phyloP scores from a whole-genome alignment of 2,888 invertebrate genomes.

The Dasysyrphus albostriatus region DNA sequence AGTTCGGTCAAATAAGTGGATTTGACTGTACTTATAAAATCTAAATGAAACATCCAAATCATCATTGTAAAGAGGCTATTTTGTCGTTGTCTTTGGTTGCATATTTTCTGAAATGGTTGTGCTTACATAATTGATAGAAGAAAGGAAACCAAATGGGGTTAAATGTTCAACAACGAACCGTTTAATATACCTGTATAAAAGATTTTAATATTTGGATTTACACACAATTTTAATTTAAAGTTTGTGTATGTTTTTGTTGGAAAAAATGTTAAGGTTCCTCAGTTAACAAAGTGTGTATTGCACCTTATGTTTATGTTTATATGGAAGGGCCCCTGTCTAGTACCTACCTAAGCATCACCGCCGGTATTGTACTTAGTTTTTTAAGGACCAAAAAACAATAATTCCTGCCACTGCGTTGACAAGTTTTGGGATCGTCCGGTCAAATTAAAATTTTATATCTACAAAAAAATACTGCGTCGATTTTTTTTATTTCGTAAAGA shows the following conservation, averaged over 20 bases:
- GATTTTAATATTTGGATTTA: too few species aligned
- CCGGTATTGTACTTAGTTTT: too few species aligned
- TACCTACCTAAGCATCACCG: too few species aligned
- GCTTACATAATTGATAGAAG: background rate
- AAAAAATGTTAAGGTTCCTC: background rate
- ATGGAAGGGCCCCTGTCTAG: too few species aligned
- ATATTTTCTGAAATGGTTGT: background rate
- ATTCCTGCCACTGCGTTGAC: too few species aligned
- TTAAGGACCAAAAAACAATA: too few species aligned
- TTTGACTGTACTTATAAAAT: background rate
- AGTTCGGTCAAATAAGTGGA: background rate
- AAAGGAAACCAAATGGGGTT: background rate
- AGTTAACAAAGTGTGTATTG: background rate
- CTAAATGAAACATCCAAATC: background rate
- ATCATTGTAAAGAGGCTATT: background rate
- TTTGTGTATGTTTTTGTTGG: background rate
- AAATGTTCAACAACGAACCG: background rate
- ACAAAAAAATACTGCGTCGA: too few species aligned
- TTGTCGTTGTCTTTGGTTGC: background rate
- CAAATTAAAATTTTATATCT: too few species aligned
- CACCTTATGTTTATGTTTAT: too few species aligned
- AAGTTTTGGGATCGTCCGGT: too few species aligned
- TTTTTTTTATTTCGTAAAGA: too few species aligned
- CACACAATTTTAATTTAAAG: background rate
- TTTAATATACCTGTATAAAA: background rate